Conservation (phyloP, 2,797 vertebrate species). For the Chiloscyllium punctatum region DNA sequence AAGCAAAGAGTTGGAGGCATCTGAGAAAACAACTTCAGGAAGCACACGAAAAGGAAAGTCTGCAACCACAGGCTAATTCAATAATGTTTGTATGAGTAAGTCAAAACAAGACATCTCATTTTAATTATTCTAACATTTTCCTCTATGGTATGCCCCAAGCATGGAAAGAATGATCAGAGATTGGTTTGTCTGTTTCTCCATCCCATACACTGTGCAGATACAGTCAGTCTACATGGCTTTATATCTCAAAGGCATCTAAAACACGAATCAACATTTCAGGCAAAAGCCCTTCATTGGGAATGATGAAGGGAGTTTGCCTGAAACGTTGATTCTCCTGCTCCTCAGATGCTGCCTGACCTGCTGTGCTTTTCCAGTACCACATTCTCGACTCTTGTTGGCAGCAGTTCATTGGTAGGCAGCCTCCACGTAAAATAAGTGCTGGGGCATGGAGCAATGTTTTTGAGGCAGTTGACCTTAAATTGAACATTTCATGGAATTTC, state of each 20-base stretch:
- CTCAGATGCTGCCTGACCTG: no score
- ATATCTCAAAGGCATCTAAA: neutral
- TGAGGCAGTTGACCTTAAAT: neutral
- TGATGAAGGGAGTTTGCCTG: no score
- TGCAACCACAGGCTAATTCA: neutral
- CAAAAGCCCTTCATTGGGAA: no score
- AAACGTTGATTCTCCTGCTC: no score
- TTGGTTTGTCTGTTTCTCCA: neutral
- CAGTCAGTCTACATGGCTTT: neutral
- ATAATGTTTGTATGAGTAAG: neutral
- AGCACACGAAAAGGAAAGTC: neutral
- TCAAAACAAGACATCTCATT: neutral
- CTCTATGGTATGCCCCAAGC: neutral
- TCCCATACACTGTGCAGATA: neutral
- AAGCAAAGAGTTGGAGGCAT: constrained; percentile 6
- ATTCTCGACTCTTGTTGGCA: neutral
- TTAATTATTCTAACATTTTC: constrained; percentile 2
- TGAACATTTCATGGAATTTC: neutral
- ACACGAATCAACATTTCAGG: neutral
- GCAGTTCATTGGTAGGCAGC: neutral
- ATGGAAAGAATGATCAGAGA: neutral
- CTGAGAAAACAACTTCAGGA: constrained; percentile 32
- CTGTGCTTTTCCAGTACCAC: no score
- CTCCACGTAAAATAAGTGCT: neutral
- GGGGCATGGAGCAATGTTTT: neutral